Evolutionary conservation across 1,140 invertebrate species (phyloP).

Genomic region (Palaemon carinicauda): DNA sequence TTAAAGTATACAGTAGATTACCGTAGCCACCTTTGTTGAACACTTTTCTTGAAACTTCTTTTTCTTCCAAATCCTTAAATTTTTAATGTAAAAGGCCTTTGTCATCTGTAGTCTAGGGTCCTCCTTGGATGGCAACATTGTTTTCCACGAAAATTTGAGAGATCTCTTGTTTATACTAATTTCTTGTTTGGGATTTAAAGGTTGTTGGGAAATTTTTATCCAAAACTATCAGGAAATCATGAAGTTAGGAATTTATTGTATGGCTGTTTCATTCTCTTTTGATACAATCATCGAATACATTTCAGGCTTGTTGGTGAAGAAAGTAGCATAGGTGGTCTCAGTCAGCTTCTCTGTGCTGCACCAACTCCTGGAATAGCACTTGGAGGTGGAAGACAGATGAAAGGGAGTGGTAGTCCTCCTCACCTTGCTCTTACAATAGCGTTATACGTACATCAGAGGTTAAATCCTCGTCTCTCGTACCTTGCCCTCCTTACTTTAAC

Average conservation of each 20-base stretch:
- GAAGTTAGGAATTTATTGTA: not conserved
- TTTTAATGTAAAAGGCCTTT: no score
- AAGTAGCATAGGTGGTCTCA: slow-evolving; percentile 35
- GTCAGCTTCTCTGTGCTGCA: slow-evolving; percentile 38
- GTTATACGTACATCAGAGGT: slow-evolving; percentile 48
- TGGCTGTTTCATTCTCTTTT: not conserved
- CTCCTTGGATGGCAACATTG: no score
- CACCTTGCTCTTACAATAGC: slow-evolving; percentile 58
- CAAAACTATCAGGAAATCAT: no score
- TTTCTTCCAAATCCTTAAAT: no score
- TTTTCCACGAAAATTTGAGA: no score
- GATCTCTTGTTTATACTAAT: no score
- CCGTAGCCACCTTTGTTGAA: no score
- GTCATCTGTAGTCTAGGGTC: no score
- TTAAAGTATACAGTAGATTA: no score
- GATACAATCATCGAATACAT: not conserved
- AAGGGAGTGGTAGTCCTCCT: slow-evolving; percentile 17
- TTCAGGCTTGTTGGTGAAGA: slow-evolving; percentile 44
- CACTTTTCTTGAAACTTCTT: no score
- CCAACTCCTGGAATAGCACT: not conserved
- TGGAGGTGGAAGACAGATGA: not conserved
- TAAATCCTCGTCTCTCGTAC: slow-evolving; percentile 55
- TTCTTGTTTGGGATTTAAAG: no score
- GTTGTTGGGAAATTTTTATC: no score
- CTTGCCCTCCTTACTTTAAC: slow-evolving; percentile 56